Conservation (phyloP, 2,797 vertebrate genomes). For the Clarias platycephalus region DNA sequence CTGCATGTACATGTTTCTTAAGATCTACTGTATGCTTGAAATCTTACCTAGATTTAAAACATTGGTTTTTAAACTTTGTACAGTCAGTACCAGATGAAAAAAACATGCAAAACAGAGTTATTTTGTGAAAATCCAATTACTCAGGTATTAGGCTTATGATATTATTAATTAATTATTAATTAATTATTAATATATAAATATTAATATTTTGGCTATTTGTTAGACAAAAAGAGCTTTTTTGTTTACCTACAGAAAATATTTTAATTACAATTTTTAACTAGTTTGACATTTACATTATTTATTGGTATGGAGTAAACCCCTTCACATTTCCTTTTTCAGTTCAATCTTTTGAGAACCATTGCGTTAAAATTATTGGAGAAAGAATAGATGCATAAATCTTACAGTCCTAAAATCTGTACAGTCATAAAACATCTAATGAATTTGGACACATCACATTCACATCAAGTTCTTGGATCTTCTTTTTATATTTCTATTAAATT, state of each 20-base stretch:
- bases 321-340: too few relatives aligned
- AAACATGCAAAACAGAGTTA: not conserved
- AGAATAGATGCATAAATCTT: not conserved
- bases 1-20: not conserved
- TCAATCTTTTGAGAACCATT: not conserved
- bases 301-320: not conserved
- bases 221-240: not conserved
- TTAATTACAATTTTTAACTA: not conserved
- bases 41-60: not conserved
- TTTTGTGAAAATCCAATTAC: not conserved
- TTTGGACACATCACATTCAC: not conserved
- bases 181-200: too few relatives aligned
- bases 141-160: not conserved
- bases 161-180: too few relatives aligned
- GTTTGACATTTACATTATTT: not conserved
- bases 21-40: not conserved
- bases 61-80: not conserved
- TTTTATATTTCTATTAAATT: not conserved
- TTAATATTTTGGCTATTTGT: not conserved
- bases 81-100: not conserved
- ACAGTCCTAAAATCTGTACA: not conserved
- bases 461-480: not conserved
- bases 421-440: not conserved
- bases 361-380: not conserved
- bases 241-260: not conserved